Percentiles rank a stretch among this genome's conserved stretches.
phyloP scores from a whole-genome alignment of 2,797 vertebrate genomes.

The Acanthurus lineatus region DNA sequence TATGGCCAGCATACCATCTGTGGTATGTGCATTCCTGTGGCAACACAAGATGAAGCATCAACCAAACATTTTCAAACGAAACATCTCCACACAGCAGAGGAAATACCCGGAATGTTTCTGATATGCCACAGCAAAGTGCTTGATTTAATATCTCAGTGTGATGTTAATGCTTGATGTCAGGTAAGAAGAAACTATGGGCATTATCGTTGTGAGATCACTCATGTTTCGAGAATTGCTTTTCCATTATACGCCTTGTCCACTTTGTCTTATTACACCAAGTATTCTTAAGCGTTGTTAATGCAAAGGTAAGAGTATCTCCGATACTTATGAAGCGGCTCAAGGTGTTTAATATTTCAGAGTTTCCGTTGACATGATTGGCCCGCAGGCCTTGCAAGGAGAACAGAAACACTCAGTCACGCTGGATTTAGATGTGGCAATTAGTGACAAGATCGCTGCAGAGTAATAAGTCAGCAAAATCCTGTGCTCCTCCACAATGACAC shows the following conservation, averaged over 20 bases:
- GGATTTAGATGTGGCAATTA: constrained; percentile 83
- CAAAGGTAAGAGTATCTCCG: constrained; percentile 72
- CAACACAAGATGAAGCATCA: constrained; percentile 56
- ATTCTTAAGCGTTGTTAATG: constrained; percentile 72
- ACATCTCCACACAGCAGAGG: constrained; percentile 31
- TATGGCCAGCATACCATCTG: constrained; percentile 69
- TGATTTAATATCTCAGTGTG: constrained; percentile 42
- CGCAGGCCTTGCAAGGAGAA: constrained; percentile 51
- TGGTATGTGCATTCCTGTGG: constrained; percentile 72
- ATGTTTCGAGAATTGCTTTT: constrained; percentile 68
- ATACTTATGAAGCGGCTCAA: constrained; percentile 65
- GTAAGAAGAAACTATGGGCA: constrained; percentile 27
- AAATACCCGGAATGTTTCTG: constrained; percentile 58
- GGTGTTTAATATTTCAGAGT: constrained; percentile 85
- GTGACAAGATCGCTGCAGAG: constrained; percentile 69
- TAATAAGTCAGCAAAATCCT: constrained; percentile 66
- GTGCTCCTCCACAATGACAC: constrained; percentile 15
- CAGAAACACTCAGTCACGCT: constrained; percentile 77
- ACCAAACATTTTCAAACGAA: constrained; percentile 54
- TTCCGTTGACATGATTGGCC: constrained; percentile 76
- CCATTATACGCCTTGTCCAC: constrained; percentile 61
- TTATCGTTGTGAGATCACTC: constrained; percentile 52
- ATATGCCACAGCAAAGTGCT: constrained; percentile 41
- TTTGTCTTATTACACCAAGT: constrained; percentile 48
- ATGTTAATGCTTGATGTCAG: constrained; percentile 67